These are phyloP conservation scores for Cyanistes caeruleus DNA, from an alignment of 2,113 vertebrate genomes.

Conservation along the genomic window DNA sequence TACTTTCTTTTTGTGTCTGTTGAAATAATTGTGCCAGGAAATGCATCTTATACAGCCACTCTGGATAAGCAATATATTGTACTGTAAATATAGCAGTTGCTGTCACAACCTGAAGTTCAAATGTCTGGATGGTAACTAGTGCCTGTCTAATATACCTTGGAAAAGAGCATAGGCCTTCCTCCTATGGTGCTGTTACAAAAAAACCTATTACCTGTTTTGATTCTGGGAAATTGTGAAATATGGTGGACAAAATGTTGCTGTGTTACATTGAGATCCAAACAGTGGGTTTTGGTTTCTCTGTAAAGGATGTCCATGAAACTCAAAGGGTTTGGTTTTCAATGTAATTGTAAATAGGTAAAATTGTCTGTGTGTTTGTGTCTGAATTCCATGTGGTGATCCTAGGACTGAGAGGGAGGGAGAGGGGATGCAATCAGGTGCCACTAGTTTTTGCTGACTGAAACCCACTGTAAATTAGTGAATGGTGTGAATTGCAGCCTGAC, in stretches of 20 bases:
- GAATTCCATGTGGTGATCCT: not conserved
- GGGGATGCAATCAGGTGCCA: not conserved
- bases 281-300: constrained; percentile 61
- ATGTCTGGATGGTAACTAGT: constrained; percentile 42
- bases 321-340: constrained; percentile 64
- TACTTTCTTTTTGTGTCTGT: constrained; percentile 47
- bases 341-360: constrained; percentile 77
- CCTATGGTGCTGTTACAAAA: constrained; percentile 56
- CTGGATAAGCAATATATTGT: constrained; percentile 62
- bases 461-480: not conserved
- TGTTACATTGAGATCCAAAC: constrained; percentile 66
- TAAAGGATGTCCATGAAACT: constrained; percentile 59
- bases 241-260: constrained; percentile 47
- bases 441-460: not conserved
- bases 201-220: not conserved
- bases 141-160: constrained; percentile 15
- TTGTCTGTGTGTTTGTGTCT: constrained; percentile 46
- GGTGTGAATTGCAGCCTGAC: not conserved
- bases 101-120: constrained; percentile 8
- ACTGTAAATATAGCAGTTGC: constrained; percentile 55
- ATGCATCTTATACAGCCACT: constrained; percentile 42
- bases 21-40: constrained; percentile 45
- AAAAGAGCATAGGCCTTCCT: constrained; percentile 35
- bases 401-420: not conserved
- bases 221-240: constrained; percentile 44